Base-by-base conservation (phyloP, 2,888 invertebrate genomes). In the Acanthoscelides obtectus region DNA sequence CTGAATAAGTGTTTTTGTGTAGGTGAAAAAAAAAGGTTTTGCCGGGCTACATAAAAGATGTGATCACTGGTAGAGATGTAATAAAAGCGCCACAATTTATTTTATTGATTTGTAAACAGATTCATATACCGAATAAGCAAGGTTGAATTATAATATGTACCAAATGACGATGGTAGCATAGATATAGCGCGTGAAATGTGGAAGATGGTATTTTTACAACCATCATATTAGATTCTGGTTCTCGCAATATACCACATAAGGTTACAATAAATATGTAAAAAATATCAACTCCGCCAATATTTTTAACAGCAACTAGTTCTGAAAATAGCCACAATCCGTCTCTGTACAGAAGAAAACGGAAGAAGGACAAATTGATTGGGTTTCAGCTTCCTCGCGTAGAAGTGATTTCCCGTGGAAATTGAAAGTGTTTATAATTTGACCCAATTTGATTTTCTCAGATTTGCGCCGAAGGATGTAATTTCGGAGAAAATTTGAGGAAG, bases 361-460 rank as follows among this genome's bases (percentile, higher is more conserved):
- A 72, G 71, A 71, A 72, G 45, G 45, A 45, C 45, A 70, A 70
- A 74, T 73, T 75, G 77, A 76, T 77, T 74, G 75, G 75, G 74
- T 78, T 73, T 76, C 66, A 73, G 73, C 74, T 72, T 75, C 74
- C 75, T 74, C 72, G 22, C 45, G 67, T 19, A 75, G 70, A 75
- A 72, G 74, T 76, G 77, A 79, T 79, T 79, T 80, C 79, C 79
- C 70, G 75, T 75, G 80, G 79, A 80, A 80, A 81, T 80, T 78
- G 79, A 80, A 81, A 79, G 75, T 79, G 78, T 77, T 79, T 77
- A 76, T 78, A 79, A 80, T 80, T 79, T 78, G 81, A 81, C 81
- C 81, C 80, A 80, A 80, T 81, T 81, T 74, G 77, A 80, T 79
- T 80, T 74, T 75, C 73, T 67, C 73, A 45, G 45, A 45, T 45